Base-by-base conservation (phyloP, 2,113 vertebrate genomes). In the Scalopus aquaticus region DNA sequence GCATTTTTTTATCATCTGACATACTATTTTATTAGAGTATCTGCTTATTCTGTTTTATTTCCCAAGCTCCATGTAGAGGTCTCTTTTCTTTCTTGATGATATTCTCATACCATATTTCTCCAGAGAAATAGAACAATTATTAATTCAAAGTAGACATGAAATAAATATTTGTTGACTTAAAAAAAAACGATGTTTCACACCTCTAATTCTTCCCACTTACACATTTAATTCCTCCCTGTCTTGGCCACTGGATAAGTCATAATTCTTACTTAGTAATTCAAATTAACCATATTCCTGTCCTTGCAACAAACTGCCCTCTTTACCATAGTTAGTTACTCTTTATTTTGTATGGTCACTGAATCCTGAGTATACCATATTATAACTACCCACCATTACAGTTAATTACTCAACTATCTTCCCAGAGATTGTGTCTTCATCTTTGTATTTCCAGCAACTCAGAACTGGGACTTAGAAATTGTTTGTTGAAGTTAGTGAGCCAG, bases 401-500 rank as follows among this genome's bases (percentile, higher is more conserved):
- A 89, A 80, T 90, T 42, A 65, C 12, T 79, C 15, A 81, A 35
- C 19, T 32, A 30, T 30, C 42, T 77, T 93, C 77, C 26, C 10
- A 72, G 37, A 76, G 46, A 64, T 6, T 64, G 2, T 77, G 15
- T 65, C 19, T 85, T 86, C 20, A 65, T 44, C 4, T 84, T 67
- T 35, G 1, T 54, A 77, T 86, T 90, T 91, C 35, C 20, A 90
- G 26, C 1, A 91, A 42, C 28, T 82, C 56, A 73, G 42, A 9
- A 37, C 17, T 46, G 30, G 60, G 56, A 67, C 5, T 62, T 78
- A 86, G 24, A n/a, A 60, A 88, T 26, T 92, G n/a, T 87, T 92
- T 82, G 16, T 32, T 90, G 51, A 89, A 90, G 93, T 94, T 72
- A 74, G 13, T 62, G 39, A 89, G 35, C 32, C 9, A 94, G 58